phyloP scores from a whole-genome alignment of 2,113 vertebrate genomes.

The Gavia stellata region DNA sequence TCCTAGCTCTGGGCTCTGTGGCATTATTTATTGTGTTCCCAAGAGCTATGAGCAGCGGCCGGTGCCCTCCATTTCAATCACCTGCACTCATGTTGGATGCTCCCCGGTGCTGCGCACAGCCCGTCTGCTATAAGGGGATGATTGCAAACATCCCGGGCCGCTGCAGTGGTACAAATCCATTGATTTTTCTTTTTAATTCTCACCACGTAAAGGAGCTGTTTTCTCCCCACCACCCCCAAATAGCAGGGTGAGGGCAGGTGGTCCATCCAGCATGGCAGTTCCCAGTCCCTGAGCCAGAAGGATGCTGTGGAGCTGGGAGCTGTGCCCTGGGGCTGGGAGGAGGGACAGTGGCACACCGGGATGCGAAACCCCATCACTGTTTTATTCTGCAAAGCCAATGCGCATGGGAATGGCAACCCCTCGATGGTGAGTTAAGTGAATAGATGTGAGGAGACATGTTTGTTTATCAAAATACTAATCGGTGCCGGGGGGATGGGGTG shows the following conservation, averaged over 20 bases:
- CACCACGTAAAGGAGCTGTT: neutral
- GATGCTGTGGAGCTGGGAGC: neutral
- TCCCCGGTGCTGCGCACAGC: neutral
- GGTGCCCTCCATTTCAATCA: neutral
- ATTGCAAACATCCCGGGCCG: neutral
- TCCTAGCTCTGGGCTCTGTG: neutral
- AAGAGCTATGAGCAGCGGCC: neutral
- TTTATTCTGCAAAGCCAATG: neutral
- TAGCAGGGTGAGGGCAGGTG: neutral
- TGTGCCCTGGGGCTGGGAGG: neutral
- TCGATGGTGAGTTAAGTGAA: fast-evolving
- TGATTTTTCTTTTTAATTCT: neutral
- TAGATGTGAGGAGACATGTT: neutral
- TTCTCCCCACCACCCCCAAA: neutral
- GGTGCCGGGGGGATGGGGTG: neutral
- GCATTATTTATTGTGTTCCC: neutral
- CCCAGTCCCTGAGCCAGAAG: fast-evolving
- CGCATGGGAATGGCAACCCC: neutral
- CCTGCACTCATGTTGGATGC: neutral
- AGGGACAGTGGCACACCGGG: fast-evolving
- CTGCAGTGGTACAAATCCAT: neutral
- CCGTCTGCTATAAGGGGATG: neutral
- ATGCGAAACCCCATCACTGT: neutral
- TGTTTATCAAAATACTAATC: neutral
- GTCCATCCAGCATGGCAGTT: neutral